Evolutionary conservation across 1,140 invertebrate species (phyloP).

Genomic region (Megalonaias nervosa): DNA sequence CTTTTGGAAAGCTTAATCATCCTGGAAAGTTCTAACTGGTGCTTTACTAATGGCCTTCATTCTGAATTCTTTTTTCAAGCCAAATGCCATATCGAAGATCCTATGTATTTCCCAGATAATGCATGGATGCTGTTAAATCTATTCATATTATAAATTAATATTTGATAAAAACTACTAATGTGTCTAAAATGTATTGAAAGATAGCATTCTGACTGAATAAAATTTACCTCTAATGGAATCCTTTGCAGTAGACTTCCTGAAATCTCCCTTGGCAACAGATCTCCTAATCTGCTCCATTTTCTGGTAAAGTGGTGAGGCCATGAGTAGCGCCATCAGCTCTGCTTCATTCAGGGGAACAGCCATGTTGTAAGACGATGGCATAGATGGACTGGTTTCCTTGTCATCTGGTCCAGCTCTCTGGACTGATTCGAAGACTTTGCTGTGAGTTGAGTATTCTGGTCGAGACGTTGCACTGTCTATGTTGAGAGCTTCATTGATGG

Average conservation of each 20-base stretch:
- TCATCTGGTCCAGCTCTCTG: background rate
- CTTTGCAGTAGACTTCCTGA: background rate
- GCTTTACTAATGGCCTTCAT: too few relatives aligned
- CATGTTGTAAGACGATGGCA: constrained; percentile 59
- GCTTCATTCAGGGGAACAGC: constrained; percentile 67
- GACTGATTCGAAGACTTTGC: background rate
- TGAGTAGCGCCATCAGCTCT: constrained; percentile 62
- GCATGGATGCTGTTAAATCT: too few relatives aligned
- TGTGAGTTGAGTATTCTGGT: constrained; percentile 8
- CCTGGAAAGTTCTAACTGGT: too few relatives aligned
- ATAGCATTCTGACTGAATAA: too few relatives aligned
- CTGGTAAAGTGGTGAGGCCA: constrained; percentile 67
- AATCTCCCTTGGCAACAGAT: constrained; percentile 50
- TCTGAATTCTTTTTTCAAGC: too few relatives aligned
- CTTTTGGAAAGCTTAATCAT: too few relatives aligned
- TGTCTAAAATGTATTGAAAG: too few relatives aligned
- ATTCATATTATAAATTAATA: too few relatives aligned
- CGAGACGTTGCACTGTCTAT: constrained; percentile 41
- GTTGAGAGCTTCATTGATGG: constrained; percentile 60
- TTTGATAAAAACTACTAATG: too few relatives aligned
- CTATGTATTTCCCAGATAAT: too few relatives aligned
- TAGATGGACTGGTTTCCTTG: constrained; percentile 10
- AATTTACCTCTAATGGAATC: too few relatives aligned
- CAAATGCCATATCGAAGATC: too few relatives aligned
- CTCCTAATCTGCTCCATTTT: constrained; percentile 67